These are phyloP conservation scores for Menura novaehollandiae DNA, from an alignment of 2,113 vertebrate species.

Conservation along the genomic window DNA sequence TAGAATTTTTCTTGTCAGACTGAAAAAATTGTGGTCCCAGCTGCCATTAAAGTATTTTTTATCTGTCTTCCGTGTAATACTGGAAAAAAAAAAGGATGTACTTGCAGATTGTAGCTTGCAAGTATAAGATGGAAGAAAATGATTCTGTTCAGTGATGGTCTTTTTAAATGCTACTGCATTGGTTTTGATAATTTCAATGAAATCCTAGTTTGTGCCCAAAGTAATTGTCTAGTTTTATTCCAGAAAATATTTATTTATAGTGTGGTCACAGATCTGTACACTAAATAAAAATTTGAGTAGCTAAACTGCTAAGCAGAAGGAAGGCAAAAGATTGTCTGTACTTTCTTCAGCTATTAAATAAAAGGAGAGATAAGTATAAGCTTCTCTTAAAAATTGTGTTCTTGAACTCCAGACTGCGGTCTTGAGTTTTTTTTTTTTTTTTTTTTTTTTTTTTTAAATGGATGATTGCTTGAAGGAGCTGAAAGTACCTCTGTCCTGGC, in stretches of 20 bases:
- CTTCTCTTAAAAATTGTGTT: background rate
- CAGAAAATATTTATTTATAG: background rate
- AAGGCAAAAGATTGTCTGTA: background rate
- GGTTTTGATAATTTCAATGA: background rate
- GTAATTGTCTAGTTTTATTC: background rate
- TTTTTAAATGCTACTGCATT: background rate
- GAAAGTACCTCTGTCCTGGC: background rate
- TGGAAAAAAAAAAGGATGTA: background rate
- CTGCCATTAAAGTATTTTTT: background rate
- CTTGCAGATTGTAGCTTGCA: background rate
- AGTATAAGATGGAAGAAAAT: background rate
- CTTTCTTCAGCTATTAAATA: background rate
- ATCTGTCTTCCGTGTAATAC: background rate
- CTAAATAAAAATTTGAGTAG: background rate
- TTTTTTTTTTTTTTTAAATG: background rate
- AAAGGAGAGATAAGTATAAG: background rate
- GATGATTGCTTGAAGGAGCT: background rate
- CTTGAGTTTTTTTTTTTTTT: background rate
- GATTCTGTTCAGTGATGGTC: background rate
- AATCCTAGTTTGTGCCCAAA: background rate
- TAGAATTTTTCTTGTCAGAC: background rate
- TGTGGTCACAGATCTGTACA: background rate
- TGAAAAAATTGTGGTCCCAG: background rate
- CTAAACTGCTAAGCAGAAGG: background rate
- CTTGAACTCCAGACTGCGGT: background rate